Percentiles rank a stretch among this genome's conserved stretches.
phyloP scores from a whole-genome alignment of 2,797 vertebrate species.

The Periophthalmus magnuspinnatus region DNA sequence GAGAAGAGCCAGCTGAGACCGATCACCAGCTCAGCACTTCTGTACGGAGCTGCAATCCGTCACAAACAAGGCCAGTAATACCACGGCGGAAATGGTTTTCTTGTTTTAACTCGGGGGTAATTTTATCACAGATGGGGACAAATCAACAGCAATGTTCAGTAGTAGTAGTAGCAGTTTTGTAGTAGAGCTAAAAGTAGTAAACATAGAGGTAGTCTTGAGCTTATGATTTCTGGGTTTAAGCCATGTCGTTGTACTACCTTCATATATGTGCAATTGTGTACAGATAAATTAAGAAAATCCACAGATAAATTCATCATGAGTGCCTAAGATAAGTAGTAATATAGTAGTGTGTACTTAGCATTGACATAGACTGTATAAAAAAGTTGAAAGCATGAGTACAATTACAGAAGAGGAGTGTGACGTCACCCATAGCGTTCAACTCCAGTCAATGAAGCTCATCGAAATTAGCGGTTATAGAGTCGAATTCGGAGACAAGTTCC shows the following conservation, averaged over 20 bases:
- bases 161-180: neutral
- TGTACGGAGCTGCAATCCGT: slow-evolving; percentile 41
- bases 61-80: slow-evolving; percentile 30
- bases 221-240: neutral
- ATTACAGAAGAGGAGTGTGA: too few species aligned
- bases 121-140: slow-evolving; percentile 43
- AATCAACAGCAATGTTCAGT: neutral
- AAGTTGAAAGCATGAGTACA: too few species aligned
- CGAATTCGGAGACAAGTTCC: too few species aligned
- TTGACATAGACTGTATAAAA: too few species aligned
- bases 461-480: too few species aligned
- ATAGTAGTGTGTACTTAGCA: too few species aligned
- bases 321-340: too few species aligned
- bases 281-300: too few species aligned
- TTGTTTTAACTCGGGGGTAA: slow-evolving; percentile 34
- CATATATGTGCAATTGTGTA: neutral
- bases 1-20: slow-evolving; percentile 36
- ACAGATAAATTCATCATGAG: too few species aligned
- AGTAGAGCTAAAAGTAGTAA: neutral
- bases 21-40: slow-evolving; percentile 48
- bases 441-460: too few species aligned
- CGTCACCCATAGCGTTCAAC: too few species aligned
- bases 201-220: neutral
- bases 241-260: neutral
- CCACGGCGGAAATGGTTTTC: slow-evolving; percentile 20